phyloP scores from a whole-genome alignment of 1,140 invertebrate genomes.

The Caerostris extrusa region DNA sequence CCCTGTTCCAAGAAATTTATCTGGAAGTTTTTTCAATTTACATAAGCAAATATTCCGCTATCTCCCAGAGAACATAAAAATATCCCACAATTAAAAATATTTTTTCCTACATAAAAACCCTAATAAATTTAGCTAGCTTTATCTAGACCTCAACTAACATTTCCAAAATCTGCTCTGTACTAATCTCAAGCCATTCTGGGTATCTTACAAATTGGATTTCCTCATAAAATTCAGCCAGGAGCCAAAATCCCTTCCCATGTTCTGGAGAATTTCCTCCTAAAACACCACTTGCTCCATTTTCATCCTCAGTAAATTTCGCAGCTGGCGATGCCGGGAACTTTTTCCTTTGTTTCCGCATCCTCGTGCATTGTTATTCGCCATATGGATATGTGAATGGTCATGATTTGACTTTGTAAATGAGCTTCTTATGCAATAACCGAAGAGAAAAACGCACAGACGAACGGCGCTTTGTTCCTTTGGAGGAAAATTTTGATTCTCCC shows the following conservation, averaged over 20 bases:
- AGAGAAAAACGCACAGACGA: constrained; percentile 34
- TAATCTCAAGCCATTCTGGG: too few relatives aligned
- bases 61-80: too few relatives aligned
- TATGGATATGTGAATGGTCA: constrained; percentile 69
- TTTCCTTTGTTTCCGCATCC: neutral
- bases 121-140: too few relatives aligned
- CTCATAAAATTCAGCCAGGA: neutral
- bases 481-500: constrained; percentile 65
- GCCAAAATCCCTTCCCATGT: neutral
- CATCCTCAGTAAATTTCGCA: neutral
- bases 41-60: too few relatives aligned
- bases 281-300: constrained; percentile 23
- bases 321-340: constrained; percentile 6
- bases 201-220: too few relatives aligned
- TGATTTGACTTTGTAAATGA: constrained; percentile 75
- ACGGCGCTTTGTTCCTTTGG: constrained; percentile 39
- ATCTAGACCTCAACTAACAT: too few relatives aligned
- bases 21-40: too few relatives aligned
- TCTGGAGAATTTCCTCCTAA: neutral
- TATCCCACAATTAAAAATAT: too few relatives aligned
- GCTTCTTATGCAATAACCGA: constrained; percentile 70
- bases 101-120: too few relatives aligned
- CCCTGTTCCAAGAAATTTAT: too few relatives aligned
- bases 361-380: constrained; percentile 65
- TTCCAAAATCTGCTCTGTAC: too few relatives aligned